Evolutionary conservation across 2,888 invertebrate genomes (phyloP), one percentile per base, ranked within the genome.

Genomic region (Abscondita cerata): DNA sequence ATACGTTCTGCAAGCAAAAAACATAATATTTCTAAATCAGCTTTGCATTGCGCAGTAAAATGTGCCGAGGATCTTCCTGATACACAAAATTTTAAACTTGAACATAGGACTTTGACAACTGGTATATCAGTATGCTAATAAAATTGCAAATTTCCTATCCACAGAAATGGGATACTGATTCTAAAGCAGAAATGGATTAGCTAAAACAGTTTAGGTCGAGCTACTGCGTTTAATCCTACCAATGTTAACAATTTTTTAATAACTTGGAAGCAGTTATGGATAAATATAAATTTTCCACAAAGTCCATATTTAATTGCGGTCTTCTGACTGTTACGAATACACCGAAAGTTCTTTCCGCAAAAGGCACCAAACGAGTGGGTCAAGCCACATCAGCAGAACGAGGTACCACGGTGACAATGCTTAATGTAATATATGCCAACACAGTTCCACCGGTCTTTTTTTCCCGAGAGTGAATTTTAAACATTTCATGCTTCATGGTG

Each of bases 381-480:
- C 25, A 25, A 6, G 25, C 19, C 16, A 52, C 58, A 1, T 58
- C 52, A 1, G 58, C 58, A 13, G 58, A 58, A 58, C 44, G 52
- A 19, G 2, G 25, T 2, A 25, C 25, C 4, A 18, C 52, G 2
- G 52, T 58, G 11, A 59, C 48, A 46, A 59, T 52, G 55, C 34
- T 60, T 1, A 51, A 40, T 40, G 15, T 56, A 41, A 19, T 19
- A 19, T 52, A 19, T 4, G 25, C 25, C 2, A 25, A 25, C 25
- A 25, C 25, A 4, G 6, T 62, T 50, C 62, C 66, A 13, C 55
- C 62, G n/a, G 59, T 67, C 8, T 67, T 65, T 34, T 65, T 54
- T 67, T 59, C 53, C 62, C 62, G 13, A 50, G 62, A 15, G 36
- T 57, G 18, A 25, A 44, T 9, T 62, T 62, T 50, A 51, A 59